Evolutionary conservation across 2,113 vertebrate genomes (phyloP).

Genomic region (Phyllostomus hastatus): DNA sequence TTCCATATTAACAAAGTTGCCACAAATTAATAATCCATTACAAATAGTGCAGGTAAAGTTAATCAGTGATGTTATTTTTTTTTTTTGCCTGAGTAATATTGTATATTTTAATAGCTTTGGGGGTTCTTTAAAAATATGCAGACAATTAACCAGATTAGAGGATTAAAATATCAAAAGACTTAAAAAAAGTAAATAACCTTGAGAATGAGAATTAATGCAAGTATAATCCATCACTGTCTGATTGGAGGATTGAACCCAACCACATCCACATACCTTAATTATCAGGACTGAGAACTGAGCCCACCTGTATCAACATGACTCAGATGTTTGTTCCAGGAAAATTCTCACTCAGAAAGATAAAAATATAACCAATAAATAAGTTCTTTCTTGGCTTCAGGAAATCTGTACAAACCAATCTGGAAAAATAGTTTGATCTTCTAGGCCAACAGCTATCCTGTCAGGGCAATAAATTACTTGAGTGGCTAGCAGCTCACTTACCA

Average conservation of each 20-base stretch:
- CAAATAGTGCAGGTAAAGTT: not conserved
- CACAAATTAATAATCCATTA: not conserved
- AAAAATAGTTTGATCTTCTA: not conserved
- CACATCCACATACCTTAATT: not conserved
- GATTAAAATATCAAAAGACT: not conserved
- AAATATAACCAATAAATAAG: not conserved
- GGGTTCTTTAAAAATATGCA: not conserved
- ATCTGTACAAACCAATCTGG: not conserved
- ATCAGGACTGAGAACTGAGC: not conserved
- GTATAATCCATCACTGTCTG: not conserved
- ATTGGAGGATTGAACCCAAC: not conserved
- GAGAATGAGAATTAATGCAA: not conserved
- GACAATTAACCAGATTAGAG: not conserved
- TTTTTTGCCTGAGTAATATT: not conserved
- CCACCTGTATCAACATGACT: slow-evolving; percentile 7
- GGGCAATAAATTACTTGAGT: not conserved
- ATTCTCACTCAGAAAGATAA: not conserved
- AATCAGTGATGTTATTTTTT: not conserved
- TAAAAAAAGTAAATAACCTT: not conserved
- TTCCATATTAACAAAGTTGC: not conserved
- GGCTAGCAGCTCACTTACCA: not conserved
- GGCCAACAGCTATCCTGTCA: not conserved
- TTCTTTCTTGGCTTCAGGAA: not conserved
- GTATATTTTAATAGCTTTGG: not conserved
- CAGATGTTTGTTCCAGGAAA: not conserved